These are phyloP conservation scores for Erythrocebus patas DNA, from an alignment of 2,113 vertebrate species.

Conservation along the genomic window DNA sequence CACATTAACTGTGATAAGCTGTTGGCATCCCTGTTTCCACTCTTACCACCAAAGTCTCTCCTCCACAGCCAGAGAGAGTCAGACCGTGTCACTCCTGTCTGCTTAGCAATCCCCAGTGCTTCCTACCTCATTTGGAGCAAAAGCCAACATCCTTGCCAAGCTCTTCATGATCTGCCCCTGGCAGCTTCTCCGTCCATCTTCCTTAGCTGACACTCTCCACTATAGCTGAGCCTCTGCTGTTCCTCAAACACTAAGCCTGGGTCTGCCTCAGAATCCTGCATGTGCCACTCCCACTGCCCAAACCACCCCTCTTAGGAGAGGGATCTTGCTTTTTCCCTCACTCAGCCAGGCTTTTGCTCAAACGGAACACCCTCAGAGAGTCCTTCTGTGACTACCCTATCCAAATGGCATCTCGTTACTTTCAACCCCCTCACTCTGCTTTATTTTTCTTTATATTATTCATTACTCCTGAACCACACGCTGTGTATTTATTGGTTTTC, in stretches of 20 bases:
- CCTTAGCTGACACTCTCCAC: not conserved
- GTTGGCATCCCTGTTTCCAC: not conserved
- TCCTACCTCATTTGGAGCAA: not conserved
- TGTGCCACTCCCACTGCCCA: not conserved
- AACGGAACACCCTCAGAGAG: not conserved
- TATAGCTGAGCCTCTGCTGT: not conserved
- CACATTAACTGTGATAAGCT: not conserved
- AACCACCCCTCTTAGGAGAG: too few species aligned
- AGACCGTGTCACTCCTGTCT: not conserved
- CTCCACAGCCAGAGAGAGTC: not conserved
- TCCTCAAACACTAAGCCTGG: not conserved
- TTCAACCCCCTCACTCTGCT: not conserved
- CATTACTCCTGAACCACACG: not conserved
- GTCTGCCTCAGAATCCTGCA: not conserved
- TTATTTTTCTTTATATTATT: not conserved
- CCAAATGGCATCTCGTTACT: not conserved
- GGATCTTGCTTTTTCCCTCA: not conserved
- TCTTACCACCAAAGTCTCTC: not conserved
- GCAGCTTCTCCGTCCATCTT: not conserved
- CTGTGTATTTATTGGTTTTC: not conserved
- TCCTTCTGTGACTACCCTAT: too few species aligned
- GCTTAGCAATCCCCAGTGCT: not conserved
- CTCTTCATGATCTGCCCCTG: accelerated
- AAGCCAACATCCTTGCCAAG: not conserved
- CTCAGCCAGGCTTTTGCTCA: not conserved